These are phyloP conservation scores for Drosophila repletoides DNA, from an alignment of 1,140 invertebrate species.

Conservation along the genomic window DNA sequence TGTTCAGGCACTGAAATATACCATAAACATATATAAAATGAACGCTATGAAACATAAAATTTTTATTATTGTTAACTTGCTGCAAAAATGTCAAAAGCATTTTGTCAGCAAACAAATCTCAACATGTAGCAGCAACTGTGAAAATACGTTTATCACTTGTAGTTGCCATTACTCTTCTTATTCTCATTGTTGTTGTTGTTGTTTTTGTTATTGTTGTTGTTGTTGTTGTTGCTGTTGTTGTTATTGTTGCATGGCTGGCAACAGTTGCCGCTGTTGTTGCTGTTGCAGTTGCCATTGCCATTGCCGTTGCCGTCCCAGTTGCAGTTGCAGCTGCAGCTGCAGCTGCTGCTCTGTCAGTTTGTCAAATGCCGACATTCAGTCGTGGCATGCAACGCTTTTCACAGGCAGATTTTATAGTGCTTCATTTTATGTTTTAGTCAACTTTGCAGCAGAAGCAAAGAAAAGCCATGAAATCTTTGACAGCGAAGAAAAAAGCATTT, in stretches of 20 bases:
- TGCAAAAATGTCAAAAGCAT: conserved; percentile 44
- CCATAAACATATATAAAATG: no score
- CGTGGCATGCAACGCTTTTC: background rate
- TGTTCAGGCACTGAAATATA: conserved; percentile 34
- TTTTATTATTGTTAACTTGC: conserved; percentile 36
- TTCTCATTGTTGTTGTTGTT: conserved; percentile 7
- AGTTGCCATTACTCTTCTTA: conserved; percentile 8
- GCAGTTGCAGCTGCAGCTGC: background rate
- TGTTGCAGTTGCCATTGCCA: conserved; percentile 12
- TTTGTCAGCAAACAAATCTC: conserved; percentile 54
- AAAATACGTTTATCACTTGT: conserved; percentile 48
- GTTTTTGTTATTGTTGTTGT: conserved; percentile 22
- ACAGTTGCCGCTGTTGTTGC: background rate
- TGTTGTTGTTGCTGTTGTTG: conserved; percentile 26
- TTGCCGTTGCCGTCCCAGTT: conserved; percentile 9
- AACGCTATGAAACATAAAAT: conserved; percentile 44
- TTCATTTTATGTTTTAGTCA: background rate
- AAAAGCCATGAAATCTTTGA: background rate
- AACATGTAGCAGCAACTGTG: conserved; percentile 41
- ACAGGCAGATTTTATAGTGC: background rate
- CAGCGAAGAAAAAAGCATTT: no score
- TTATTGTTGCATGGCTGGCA: background rate
- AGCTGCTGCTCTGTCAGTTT: background rate
- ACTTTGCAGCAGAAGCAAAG: background rate
- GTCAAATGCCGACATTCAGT: background rate